Evolutionary conservation across 2,888 invertebrate species (phyloP), one percentile per base, ranked within the genome.

Genomic region (Agonopterix arenella): DNA sequence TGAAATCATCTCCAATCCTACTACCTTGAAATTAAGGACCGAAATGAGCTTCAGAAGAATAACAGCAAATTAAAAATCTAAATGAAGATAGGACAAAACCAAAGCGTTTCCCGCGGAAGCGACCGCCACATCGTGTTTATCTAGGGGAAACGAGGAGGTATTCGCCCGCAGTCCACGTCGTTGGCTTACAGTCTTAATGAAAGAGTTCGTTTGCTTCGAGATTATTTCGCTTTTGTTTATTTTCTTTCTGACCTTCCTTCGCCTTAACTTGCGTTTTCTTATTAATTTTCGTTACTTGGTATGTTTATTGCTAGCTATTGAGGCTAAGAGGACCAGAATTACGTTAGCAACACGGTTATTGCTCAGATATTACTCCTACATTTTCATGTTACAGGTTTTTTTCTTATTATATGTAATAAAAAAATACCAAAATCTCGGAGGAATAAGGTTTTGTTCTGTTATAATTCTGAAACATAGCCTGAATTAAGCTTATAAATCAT

Each of bases 161-260:
- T 73, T 68, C 66, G 68, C 64, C 65, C 61, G 60, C 66, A 64
- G 73, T 67, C 70, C 63, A 65, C 66, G 71, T 76, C 77, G 76
- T 80, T 73, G 68, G 69, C 65, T 70, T 66, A 62, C 66, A 62
- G 63, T 73, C 74, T 73, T 80, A 82, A 82, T 82, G 79, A 80
- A 84, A 83, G 79, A 77, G 74, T 78, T 79, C 69, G 68, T 73
- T 75, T 68, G 70, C 66, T 67, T 63, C 57, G 68, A 73, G 72
- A 80, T 76, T 78, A 77, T 80, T 81, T 71, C 58, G 59, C 69
- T 66, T 70, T 73, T 75, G 73, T 77, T 80, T 80, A 76, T 79
- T 80, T 76, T 70, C 62, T 62, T 73, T 60, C 59, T 55, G 57
- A 60, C 62, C 62, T 63, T 61, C 60, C 59, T 53, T 58, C 57